Percentiles rank a stretch among this genome's conserved stretches.
Conservation (phyloP, 2,797 vertebrate genomes). For the Gymnothorax reevesii region DNA sequence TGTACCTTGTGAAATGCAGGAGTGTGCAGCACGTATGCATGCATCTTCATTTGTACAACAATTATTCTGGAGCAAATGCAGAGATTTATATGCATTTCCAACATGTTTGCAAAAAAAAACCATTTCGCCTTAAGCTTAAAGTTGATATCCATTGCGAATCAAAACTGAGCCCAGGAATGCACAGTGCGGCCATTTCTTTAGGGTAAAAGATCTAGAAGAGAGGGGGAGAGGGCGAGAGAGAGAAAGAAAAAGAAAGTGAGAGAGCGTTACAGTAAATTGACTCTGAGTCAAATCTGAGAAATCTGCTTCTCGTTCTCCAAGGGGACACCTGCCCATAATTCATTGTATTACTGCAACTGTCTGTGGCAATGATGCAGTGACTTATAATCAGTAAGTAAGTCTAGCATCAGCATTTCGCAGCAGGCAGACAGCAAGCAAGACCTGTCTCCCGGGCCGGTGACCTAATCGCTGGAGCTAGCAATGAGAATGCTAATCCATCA, state of each 20-base stretch:
- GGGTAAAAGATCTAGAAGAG: slow-evolving; percentile 24
- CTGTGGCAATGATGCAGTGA: slow-evolving; percentile 58
- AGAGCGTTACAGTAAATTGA: slow-evolving; percentile 44
- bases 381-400: slow-evolving; percentile 62
- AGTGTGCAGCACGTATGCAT: background rate
- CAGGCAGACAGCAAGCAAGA: slow-evolving; percentile 48
- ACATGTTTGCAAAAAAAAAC: slow-evolving; percentile 32
- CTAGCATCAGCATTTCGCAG: slow-evolving; percentile 64
- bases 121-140: slow-evolving; percentile 28
- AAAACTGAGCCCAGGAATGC: slow-evolving; percentile 14
- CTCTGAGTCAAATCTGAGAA: slow-evolving; percentile 32
- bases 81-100: slow-evolving; percentile 30
- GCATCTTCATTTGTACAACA: slow-evolving; percentile 3
- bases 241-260: slow-evolving; percentile 24
- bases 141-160: slow-evolving; percentile 25
- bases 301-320: slow-evolving; percentile 26
- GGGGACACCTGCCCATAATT: slow-evolving; percentile 40
- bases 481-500: slow-evolving; percentile 70
- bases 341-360: slow-evolving; percentile 35
- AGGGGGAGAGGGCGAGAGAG: background rate
- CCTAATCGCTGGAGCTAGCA: slow-evolving; percentile 63
- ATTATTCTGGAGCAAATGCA: background rate
- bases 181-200: slow-evolving; percentile 39
- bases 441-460: slow-evolving; percentile 62
- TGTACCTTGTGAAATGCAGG: background rate